Conservation (phyloP, 2,888 invertebrate genomes). For the Lasioglossum pauxillum region DNA sequence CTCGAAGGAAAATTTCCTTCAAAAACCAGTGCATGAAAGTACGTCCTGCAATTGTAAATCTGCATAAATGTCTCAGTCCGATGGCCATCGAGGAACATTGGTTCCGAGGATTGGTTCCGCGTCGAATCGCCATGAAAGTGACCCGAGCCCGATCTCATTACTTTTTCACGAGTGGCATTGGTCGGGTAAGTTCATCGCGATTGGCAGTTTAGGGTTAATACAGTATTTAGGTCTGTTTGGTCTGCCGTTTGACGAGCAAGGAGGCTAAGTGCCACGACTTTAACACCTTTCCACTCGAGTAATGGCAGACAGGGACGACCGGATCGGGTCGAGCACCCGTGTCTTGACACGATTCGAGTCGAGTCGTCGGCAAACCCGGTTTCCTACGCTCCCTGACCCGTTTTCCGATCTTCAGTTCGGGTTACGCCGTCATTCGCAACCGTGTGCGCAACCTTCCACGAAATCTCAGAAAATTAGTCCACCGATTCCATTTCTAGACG, state of each 20-base stretch:
- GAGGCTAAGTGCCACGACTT: slow-evolving; percentile 34
- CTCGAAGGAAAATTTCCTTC: neutral
- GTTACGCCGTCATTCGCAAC: neutral
- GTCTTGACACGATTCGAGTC: slow-evolving; percentile 81
- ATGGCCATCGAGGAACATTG: neutral
- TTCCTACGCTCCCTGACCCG: slow-evolving; percentile 45
- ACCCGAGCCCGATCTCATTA: neutral
- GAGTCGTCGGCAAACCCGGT: slow-evolving; percentile 63
- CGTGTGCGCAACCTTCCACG: neutral
- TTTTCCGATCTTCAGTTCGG: slow-evolving; percentile 28
- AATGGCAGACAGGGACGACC: slow-evolving; percentile 36
- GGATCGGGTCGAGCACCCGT: slow-evolving; percentile 76
- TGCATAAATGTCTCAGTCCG: neutral
- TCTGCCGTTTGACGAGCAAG: slow-evolving; percentile 31
- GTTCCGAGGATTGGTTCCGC: neutral
- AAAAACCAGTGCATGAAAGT: neutral
- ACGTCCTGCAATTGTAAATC: neutral
- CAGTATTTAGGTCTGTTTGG: slow-evolving; percentile 2
- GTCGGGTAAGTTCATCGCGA: neutral
- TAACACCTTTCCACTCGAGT: slow-evolving; percentile 37
- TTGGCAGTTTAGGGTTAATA: slow-evolving; percentile 6
- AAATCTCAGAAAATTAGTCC: neutral
- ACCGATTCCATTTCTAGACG: neutral
- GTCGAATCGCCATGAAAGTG: neutral
- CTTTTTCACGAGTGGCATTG: neutral